phyloP scores from a whole-genome alignment of 2,113 vertebrate genomes.

The Typhlomys cinereus region DNA sequence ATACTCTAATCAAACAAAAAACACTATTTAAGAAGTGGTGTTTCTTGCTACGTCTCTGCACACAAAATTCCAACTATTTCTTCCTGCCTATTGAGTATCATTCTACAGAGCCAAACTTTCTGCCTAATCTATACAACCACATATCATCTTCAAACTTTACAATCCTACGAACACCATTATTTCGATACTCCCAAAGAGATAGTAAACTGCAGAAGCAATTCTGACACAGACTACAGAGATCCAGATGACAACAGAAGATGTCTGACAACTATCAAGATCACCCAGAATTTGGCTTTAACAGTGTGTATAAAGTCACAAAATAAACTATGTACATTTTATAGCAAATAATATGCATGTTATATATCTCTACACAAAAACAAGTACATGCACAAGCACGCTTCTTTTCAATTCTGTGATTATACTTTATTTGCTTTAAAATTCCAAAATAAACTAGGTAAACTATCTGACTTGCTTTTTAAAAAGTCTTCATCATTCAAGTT shows the following conservation, averaged over 20 bases:
- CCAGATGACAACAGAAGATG: neutral
- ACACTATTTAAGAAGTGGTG: neutral
- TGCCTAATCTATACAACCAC: neutral
- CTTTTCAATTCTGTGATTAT: neutral
- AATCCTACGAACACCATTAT: neutral
- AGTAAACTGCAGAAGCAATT: neutral
- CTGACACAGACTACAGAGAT: neutral
- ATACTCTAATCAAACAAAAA: neutral
- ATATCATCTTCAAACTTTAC: neutral
- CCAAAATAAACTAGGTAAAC: conserved; percentile 28
- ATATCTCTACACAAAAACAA: neutral
- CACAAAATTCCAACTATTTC: neutral
- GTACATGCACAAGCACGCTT: neutral
- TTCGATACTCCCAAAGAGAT: neutral
- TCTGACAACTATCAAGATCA: neutral
- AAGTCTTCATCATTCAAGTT: neutral
- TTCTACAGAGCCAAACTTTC: neutral
- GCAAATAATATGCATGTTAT: neutral
- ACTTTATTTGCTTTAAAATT: conserved; percentile 15
- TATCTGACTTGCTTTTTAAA: neutral
- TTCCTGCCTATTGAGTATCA: neutral
- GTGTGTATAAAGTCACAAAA: neutral
- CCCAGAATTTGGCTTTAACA: neutral
- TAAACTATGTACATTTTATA: neutral
- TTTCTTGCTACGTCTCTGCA: neutral